Conservation (phyloP, 2,888 invertebrate species). For the Muscina levida region DNA sequence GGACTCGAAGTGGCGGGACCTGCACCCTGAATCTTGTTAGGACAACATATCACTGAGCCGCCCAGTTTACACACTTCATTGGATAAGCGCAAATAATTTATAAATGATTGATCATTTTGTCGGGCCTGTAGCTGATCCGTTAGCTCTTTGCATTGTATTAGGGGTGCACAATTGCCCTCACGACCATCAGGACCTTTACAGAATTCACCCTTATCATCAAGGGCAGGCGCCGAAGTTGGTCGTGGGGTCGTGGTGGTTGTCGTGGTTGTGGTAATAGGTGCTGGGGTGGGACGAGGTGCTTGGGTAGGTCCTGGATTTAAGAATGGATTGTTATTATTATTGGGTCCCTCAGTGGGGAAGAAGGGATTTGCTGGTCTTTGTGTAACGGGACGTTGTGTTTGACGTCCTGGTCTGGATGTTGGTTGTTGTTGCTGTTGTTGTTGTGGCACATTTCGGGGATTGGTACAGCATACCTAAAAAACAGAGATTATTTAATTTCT, state of each 20-base stretch:
- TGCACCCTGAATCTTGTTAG: conserved; percentile 64
- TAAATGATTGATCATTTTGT: conserved; percentile 71
- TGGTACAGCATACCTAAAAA: conserved; percentile 74
- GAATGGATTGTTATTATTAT: conserved; percentile 68
- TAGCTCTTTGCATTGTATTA: conserved; percentile 71
- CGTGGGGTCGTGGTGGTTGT: conserved; percentile 54
- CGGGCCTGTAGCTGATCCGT: conserved; percentile 69
- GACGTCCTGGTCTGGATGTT: conserved; percentile 13
- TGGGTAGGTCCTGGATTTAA: conserved; percentile 59
- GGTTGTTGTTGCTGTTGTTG: conserved; percentile 18
- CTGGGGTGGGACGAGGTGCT: conserved; percentile 52
- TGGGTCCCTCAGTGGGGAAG: conserved; percentile 63
- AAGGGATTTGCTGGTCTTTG: conserved; percentile 67
- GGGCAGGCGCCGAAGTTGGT: conserved; percentile 52
- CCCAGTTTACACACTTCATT: conserved; percentile 71
- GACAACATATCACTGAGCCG: conserved; percentile 75
- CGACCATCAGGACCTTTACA: conserved; percentile 71
- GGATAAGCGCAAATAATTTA: conserved; percentile 71
- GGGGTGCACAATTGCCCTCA: conserved; percentile 72
- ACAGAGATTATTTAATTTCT: conserved; percentile 1
- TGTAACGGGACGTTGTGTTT: conserved; percentile 62
- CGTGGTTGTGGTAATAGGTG: conserved; percentile 43
- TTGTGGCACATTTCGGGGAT: conserved; percentile 63
- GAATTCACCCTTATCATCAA: conserved; percentile 60
- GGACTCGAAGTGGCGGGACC: conserved; percentile 46